Evolutionary conservation across 1,140 invertebrate genomes (phyloP), one percentile per base, ranked within the genome.

Genomic region (Oncopodura yosiiana): DNA sequence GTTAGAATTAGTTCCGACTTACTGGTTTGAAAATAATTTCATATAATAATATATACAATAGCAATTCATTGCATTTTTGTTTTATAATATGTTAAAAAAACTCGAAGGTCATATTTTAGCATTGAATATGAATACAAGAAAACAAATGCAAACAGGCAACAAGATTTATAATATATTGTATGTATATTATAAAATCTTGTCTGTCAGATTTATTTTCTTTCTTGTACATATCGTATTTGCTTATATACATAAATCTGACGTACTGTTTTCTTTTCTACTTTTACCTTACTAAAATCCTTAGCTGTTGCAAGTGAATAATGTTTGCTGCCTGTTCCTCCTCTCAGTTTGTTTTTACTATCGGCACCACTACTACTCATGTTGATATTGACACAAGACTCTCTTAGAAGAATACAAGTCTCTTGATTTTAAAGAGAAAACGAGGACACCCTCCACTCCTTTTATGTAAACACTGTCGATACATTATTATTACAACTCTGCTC

Each of bases 231-330:
- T 18, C 30, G 12, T 16, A 48, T 48, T 16, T 29, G 11, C 34
- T 36, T 29, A 18, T 21, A 34, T 36, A 21, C 29, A 48, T 36
- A 30, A 26, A 18, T 2, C 8, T 48, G 27, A 36, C 42, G 23
- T 43, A 41, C 38, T 19, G 9, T 12, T 23, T 24, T 14, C n/a
- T 26, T 16, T 43, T 42, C 8, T 5, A 14, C 5, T 5, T 6
- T 14, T 56, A 56, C 54, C 54, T 56, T 56, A 2, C 48, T 56
- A 24, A 56, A 56, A 44, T 56, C 54, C 42, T 56, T 56, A 8
- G 54, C 54, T 4, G 54, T 56, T 12, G 54, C 54, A 9, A 56
- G 26, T 29, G 54, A 56, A 23, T 56, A 56, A 27, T 56, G 54
- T 26, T 39, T 27, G 24, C 24, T 27, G 41, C 32, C 44, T 24